Evolutionary conservation across 2,888 invertebrate genomes (phyloP).

Genomic region (Morpho helenor): DNA sequence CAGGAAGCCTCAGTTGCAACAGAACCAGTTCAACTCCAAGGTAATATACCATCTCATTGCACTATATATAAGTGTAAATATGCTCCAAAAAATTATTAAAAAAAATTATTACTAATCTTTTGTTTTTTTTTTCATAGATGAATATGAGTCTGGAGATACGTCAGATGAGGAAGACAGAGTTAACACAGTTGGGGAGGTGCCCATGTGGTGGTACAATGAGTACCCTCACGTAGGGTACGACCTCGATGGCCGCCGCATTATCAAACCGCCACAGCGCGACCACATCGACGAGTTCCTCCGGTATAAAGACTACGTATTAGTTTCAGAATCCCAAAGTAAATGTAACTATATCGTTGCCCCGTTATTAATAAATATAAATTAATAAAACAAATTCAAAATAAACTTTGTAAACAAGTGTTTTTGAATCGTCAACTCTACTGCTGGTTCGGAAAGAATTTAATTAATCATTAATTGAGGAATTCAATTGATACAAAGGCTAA

Average conservation of each 20-base stretch:
- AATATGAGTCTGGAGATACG: conserved; percentile 90
- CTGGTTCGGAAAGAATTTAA: too few relatives aligned
- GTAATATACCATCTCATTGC: conserved; percentile 31
- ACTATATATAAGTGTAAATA: neutral
- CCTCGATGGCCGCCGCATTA: conserved; percentile 91
- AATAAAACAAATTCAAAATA: too few relatives aligned
- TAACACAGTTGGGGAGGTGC: conserved; percentile 97
- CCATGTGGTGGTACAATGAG: conserved; percentile 98
- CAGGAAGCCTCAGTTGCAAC: conserved; percentile 44
- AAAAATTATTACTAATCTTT: too few relatives aligned
- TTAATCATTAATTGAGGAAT: too few relatives aligned
- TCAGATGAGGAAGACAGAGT: conserved; percentile 97
- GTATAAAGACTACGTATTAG: conserved; percentile 55
- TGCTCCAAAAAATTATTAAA: too few relatives aligned
- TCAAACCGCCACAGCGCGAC: conserved; percentile 91
- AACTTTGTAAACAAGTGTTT: too few relatives aligned
- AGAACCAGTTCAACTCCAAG: conserved; percentile 56
- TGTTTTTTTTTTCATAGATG: conserved; percentile 58
- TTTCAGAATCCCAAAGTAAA: too few relatives aligned
- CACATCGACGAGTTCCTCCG: conserved; percentile 96
- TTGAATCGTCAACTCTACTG: too few relatives aligned
- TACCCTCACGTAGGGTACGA: conserved; percentile 98
- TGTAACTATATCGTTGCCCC: too few relatives aligned
- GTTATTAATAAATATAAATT: too few relatives aligned
- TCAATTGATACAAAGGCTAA: too few relatives aligned